Base-by-base conservation (phyloP, 2,113 vertebrate species). In the Myrmecobius fasciatus region DNA sequence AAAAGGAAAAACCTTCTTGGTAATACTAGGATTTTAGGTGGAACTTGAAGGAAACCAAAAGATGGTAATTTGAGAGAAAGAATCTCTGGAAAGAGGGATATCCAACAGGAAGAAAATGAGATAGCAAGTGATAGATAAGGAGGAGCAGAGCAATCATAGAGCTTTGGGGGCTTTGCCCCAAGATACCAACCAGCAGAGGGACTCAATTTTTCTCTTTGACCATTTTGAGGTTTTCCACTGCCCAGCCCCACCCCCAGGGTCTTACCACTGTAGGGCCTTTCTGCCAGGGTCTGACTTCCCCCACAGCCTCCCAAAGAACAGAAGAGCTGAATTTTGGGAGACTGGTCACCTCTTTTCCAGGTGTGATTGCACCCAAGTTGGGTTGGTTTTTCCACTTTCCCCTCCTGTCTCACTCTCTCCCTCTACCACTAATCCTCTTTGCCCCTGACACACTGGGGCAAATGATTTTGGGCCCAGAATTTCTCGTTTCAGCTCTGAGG, bases 1-100 rank as follows among this genome's bases (percentile, higher is more conserved):
- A 91, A 93, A 43, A 92, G 36, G 91, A 90, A 75, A 94, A 95
- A 91, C 28, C 20, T 93, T 93, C 56, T 94, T 92, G 31, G 31
- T 49, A 11, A 89, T 93, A 94, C 52, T 20, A 46, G 52, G 31
- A 53, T 94, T 89, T 96, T 49, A 22, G 83, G 12, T 91, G 26
- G 31, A 46, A 20, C 90, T 93, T 95, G 91, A 94, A 94, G 20
- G n/a, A 95, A 89, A 2, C 3, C 46, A 49, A 49, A 17, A 47
- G 54, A 83, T 43, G 20, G 67, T 83, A 12, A 75, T 83, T 47
- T 91, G 46, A 94, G 94, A 75, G 53, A 53, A 94, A 49, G 26
- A 92, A n/a, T 36, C 52, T 95, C 91, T 53, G 93, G 52, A 8
- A 90, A 94, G 91, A 94, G n/a, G 52, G 93, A n/a, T 83, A 31